phyloP scores from a whole-genome alignment of 2,797 vertebrate species.

The Mallotus villosus region DNA sequence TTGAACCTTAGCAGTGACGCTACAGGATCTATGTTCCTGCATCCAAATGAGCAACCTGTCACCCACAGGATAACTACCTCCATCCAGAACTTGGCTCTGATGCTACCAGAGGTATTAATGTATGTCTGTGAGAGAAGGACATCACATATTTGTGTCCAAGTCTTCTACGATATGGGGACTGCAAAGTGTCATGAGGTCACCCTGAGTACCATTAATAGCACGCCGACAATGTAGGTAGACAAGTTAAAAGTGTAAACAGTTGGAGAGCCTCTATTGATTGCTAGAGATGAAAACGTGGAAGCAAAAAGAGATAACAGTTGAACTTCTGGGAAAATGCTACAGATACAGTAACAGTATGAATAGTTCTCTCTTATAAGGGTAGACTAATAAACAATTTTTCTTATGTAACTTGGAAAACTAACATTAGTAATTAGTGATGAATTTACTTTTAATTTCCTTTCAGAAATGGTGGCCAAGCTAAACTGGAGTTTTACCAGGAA shows the following conservation, averaged over 20 bases:
- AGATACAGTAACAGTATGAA: not conserved
- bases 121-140: not conserved
- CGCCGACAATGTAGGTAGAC: not conserved
- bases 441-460: no score
- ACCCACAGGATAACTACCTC: constrained; percentile 8
- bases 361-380: no score
- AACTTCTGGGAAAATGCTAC: not conserved
- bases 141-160: no score
- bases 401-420: no score
- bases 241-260: not conserved
- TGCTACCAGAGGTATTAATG: not conserved
- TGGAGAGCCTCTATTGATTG: constrained; percentile 13
- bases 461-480: no score
- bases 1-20: constrained; percentile 32
- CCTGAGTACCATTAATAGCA: not conserved
- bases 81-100: not conserved
- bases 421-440: no score
- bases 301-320: not conserved
- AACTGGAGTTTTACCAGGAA: no score
- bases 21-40: not conserved
- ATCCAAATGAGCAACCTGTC: constrained; percentile 8
- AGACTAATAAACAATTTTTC: no score
- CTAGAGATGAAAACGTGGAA: constrained; percentile 3
- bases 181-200: constrained; percentile 11
- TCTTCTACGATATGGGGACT: not conserved